phyloP scores from a whole-genome alignment of 1,140 invertebrate species.

The Cyrtorhinus lividipennis region DNA sequence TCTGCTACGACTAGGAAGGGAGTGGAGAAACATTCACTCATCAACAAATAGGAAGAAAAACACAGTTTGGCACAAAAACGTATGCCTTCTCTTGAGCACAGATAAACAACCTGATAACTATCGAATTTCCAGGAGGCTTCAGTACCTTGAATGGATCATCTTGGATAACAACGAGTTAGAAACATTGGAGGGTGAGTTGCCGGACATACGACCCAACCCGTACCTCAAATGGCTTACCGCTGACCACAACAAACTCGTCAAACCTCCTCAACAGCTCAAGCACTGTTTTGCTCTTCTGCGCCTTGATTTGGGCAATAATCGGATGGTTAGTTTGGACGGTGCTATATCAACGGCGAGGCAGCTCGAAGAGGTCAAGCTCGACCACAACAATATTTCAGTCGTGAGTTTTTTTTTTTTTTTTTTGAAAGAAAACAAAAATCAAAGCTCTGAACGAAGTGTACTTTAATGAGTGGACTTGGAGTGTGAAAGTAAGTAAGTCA shows the following conservation, averaged over 20 bases:
- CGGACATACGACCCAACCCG: conserved; percentile 39
- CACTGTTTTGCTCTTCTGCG: conserved; percentile 47
- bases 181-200: conserved; percentile 55
- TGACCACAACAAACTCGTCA: conserved; percentile 50
- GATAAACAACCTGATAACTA: too few species aligned
- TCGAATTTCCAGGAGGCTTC: conserved; percentile 41
- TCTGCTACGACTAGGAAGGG: too few species aligned
- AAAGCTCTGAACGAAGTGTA: too few species aligned
- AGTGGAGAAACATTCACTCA: too few species aligned
- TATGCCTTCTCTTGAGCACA: too few species aligned
- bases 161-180: conserved; percentile 58
- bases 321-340: conserved; percentile 48
- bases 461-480: too few species aligned
- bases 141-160: conserved; percentile 57
- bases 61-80: too few species aligned
- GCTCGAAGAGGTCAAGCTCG: conserved; percentile 47
- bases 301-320: conserved; percentile 53
- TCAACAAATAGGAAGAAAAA: too few species aligned
- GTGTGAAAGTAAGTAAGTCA: too few species aligned
- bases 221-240: conserved; percentile 52
- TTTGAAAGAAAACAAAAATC: too few species aligned
- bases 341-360: conserved; percentile 47
- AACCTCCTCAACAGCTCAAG: conserved; percentile 49
- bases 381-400: conserved; percentile 54
- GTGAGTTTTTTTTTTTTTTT: conserved; percentile 31